Conservation (phyloP, 2,113 vertebrate species). For the Tichodroma muraria region DNA sequence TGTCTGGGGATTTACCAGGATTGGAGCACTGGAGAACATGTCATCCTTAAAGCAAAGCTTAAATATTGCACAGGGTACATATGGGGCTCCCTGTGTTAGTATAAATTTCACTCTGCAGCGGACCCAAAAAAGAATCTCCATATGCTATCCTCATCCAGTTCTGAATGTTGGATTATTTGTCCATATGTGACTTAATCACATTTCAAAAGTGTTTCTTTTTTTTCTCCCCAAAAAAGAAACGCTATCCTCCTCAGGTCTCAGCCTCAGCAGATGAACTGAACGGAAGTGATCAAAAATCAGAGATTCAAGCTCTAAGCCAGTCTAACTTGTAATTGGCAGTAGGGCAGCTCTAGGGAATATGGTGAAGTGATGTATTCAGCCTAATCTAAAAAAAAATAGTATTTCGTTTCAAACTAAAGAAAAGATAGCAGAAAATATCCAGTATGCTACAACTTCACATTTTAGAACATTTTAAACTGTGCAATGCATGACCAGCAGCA, state of each 20-base stretch:
- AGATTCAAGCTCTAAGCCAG: background rate
- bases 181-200: conserved; percentile 1
- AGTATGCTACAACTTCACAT: background rate
- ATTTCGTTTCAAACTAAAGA: background rate
- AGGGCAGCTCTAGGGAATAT: background rate
- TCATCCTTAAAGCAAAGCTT: background rate
- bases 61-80: background rate
- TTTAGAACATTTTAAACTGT: background rate
- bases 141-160: background rate
- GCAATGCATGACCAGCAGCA: background rate
- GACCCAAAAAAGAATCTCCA: background rate
- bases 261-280: background rate
- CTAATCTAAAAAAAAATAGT: background rate
- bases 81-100: background rate
- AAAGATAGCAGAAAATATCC: background rate
- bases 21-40: background rate
- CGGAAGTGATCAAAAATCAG: background rate
- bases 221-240: background rate
- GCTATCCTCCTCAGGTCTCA: background rate
- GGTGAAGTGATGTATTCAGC: background rate
- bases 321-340: background rate
- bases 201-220: background rate
- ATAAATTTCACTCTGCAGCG: background rate
- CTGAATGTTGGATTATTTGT: background rate
- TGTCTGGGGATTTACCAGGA: background rate